Evolutionary conservation across 2,113 vertebrate genomes (phyloP), one percentile per base, ranked within the genome.

Genomic region (Toxotes jaculatrix): DNA sequence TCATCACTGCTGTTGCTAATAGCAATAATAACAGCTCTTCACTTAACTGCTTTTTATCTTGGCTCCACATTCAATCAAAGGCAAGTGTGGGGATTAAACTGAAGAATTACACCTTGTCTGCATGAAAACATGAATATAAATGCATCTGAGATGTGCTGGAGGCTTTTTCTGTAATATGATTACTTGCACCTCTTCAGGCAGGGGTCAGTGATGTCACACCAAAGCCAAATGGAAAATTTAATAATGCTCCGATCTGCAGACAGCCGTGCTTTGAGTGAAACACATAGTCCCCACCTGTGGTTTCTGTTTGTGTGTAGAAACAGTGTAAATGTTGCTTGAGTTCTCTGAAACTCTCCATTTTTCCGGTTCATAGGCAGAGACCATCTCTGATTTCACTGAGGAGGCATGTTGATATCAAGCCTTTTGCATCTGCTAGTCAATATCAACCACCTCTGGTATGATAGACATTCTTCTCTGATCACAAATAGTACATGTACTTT

Each of bases 151-250:
- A 59, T 53, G 21, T 21, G 36, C 31, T 36, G 59, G 32, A 31
- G 57, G 59, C 77, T 68, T 76, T 31, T 65, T 67, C 49, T 27
- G 42, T 55, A 64, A 66, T 34, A 43, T 31, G 61, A 66, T 34
- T 60, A 38, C 51, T 53, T 38, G 23, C 57, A 65, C 8, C 32
- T 11, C 32, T 65, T 42, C 23, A 71, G 74, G 61, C 21, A 40
- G 68, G 17, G 70, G 64, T 86, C 70, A 69, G 40, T 7, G 55
- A 49, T 49, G 73, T 47, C 47, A 74, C 21, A 6, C 21, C 16
- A 40, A 27, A 80, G 53, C 53, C 56, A 72, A 76, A 70, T 69
- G 19, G 65, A 77, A 86, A 86, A 79, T 74, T 31, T 36, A 78
- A 85, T 64, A 31, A 67, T 4, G 49, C 40, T 75, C 57, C 7